These are phyloP conservation scores for Idaea straminata DNA, from an alignment of 2,888 invertebrate genomes.

Conservation along the genomic window DNA sequence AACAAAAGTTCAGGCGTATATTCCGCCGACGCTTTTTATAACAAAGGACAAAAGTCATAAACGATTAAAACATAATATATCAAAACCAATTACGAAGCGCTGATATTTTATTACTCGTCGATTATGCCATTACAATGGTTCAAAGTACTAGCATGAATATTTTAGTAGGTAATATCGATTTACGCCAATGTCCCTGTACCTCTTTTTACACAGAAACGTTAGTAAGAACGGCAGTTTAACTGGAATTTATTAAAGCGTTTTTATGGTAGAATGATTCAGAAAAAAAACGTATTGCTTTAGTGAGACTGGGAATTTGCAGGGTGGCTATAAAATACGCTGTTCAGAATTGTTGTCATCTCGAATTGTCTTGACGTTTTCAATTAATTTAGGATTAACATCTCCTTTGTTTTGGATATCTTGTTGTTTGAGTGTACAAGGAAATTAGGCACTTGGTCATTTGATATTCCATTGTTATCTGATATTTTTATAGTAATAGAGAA, in stretches of 20 bases:
- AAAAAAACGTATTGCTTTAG: not conserved
- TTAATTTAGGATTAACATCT: conserved; percentile 7
- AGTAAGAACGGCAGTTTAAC: conserved; percentile 7
- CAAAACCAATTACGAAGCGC: not conserved
- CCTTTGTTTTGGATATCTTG: not conserved
- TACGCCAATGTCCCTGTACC: not conserved
- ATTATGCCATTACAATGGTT: not conserved
- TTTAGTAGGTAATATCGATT: not conserved
- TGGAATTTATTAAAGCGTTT: conserved; percentile 29
- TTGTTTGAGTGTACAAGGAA: not conserved
- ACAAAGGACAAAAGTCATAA: not conserved
- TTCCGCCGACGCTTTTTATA: not conserved
- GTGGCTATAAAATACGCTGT: not conserved
- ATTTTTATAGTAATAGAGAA: not conserved
- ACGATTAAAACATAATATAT: not conserved
- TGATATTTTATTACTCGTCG: not conserved
- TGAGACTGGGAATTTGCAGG: not conserved
- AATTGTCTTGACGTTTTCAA: conserved; percentile 8
- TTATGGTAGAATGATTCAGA: conserved; percentile 20
- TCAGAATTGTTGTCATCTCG: not conserved
- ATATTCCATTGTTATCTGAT: not conserved
- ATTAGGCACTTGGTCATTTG: not conserved
- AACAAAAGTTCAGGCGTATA: not conserved
- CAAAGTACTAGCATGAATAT: not conserved
- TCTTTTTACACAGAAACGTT: not conserved